Evolutionary conservation across 2,113 vertebrate species (phyloP).

Genomic region (Penelope pileata): DNA sequence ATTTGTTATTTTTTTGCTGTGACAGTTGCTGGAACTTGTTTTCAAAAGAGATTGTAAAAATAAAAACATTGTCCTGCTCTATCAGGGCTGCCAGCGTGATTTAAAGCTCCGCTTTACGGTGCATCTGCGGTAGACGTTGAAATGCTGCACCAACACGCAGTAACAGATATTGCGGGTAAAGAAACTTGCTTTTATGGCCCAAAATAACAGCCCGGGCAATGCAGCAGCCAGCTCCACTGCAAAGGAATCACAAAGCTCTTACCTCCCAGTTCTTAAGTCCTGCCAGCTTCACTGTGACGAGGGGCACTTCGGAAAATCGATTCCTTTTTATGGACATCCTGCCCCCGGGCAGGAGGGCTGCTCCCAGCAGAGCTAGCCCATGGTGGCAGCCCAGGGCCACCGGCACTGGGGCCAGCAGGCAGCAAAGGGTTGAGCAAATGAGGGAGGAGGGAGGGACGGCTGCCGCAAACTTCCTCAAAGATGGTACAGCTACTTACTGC

Average conservation of each 20-base stretch:
- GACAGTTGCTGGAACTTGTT: neutral
- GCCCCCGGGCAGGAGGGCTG: neutral
- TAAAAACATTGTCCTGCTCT: neutral
- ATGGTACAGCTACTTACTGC: conserved; percentile 33
- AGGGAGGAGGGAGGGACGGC: conserved; percentile 43
- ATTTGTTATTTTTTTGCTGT: neutral
- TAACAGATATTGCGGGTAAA: rapidly evolving
- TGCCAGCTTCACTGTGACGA: conserved; percentile 74
- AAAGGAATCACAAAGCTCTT: conserved; percentile 47
- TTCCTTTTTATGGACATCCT: conserved; percentile 79
- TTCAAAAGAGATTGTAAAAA: neutral
- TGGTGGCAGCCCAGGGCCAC: rapidly evolving
- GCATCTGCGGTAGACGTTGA: neutral
- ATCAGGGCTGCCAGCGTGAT: neutral
- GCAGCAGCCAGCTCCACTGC: rapidly evolving
- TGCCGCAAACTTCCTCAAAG: conserved; percentile 63
- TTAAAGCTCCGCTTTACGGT: rapidly evolving
- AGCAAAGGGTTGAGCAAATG: conserved; percentile 64
- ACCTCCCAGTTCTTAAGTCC: conserved; percentile 77
- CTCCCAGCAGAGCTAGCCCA: conserved; percentile 18
- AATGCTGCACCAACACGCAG: rapidly evolving
- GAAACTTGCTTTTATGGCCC: rapidly evolving
- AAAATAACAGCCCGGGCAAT: neutral
- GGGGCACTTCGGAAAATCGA: conserved; percentile 73
- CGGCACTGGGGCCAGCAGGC: conserved; percentile 26